Percentiles rank a stretch among this genome's conserved stretches.
These are phyloP conservation scores for Brachyistius frenatus DNA, from an alignment of 2,113 vertebrate genomes.

Conservation along the genomic window DNA sequence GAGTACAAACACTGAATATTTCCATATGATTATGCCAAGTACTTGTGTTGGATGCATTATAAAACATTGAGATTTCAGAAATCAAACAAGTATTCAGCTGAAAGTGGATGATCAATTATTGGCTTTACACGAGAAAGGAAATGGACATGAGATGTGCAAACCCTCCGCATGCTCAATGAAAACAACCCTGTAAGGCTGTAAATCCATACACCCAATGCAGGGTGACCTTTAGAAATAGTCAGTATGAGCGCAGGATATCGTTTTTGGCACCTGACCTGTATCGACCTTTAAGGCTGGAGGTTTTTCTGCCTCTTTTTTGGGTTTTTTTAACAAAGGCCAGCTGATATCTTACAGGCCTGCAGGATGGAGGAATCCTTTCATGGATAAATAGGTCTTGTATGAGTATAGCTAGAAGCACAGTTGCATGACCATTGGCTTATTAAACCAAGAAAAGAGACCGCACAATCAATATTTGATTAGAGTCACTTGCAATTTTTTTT, in stretches of 20 bases:
- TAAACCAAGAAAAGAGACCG: conserved; percentile 55
- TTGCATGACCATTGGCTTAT: conserved; percentile 62
- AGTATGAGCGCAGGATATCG: conserved; percentile 41
- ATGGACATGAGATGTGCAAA: not conserved
- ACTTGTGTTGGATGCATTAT: conserved; percentile 54
- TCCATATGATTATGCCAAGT: conserved; percentile 50
- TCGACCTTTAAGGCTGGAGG: conserved; percentile 52
- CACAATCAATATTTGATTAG: conserved; percentile 79
- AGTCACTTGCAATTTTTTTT: conserved; percentile 54
- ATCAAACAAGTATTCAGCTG: conserved; percentile 31
- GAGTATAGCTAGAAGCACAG: conserved; percentile 1
- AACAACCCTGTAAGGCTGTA: conserved; percentile 27
- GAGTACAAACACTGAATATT: conserved; percentile 57
- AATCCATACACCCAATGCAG: conserved; percentile 43
- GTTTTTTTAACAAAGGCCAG: conserved; percentile 58
- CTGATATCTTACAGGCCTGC: conserved; percentile 28
- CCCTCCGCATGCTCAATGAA: conserved; percentile 16
- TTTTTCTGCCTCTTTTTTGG: conserved; percentile 4
- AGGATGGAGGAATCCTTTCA: conserved; percentile 1
- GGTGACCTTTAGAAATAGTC: conserved; percentile 75
- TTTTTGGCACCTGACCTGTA: conserved; percentile 64
- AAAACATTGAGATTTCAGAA: conserved; percentile 59
- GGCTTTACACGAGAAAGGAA: not conserved
- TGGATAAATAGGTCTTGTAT: conserved; percentile 25
- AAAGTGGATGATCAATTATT: conserved; percentile 50